Base-by-base conservation (phyloP, 1,140 invertebrate genomes). In the Zaprionus kolodkinae region DNA sequence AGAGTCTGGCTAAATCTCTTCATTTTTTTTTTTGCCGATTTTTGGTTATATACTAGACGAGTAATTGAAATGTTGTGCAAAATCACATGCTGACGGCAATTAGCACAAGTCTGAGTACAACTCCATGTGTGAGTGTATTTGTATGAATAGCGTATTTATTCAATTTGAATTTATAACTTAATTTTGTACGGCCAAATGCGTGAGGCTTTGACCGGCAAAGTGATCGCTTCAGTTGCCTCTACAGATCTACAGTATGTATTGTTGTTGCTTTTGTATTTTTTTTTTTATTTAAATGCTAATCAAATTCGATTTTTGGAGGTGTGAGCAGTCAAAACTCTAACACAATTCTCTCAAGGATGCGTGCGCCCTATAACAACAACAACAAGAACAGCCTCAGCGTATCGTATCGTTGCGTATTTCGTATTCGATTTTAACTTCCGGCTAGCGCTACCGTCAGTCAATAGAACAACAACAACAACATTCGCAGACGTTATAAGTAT, bases 61-160 rank as follows among this genome's bases (percentile, higher is more conserved):
- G 63, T 83, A 89, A 87, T 87, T 87, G 84, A 87, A 72, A 84
- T 88, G 84, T 84, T 88, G 64, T 63, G 61, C 60, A 71, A 72
- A 78, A 82, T 82, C 76, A 85, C 83, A 79, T 88, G 80, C 79
- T 76, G 74, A 40, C 61, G 66, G 57, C 84, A 88, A 88, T 88
- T 88, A 88, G 77, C 84, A 88, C 74, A 64, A 54, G 68, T 54
- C 76, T 55, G 27, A 59, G 65, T 50, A 50, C 17, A 50, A 21
- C 9, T 25, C 17, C 11, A 12, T 12, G 11, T 45, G 43, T 48
- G 45, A 11, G 17, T 25, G 45, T 50, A 5, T 21, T 9, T 50
- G 45, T 25, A 15, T 48, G 45, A 15, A 1, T 50, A 25, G 9
- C 3, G 25, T 48, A 54, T 62, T 62, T 62, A 67, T 75, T 63